phyloP scores from a whole-genome alignment of 2,888 invertebrate genomes.

The Blera fallax region DNA sequence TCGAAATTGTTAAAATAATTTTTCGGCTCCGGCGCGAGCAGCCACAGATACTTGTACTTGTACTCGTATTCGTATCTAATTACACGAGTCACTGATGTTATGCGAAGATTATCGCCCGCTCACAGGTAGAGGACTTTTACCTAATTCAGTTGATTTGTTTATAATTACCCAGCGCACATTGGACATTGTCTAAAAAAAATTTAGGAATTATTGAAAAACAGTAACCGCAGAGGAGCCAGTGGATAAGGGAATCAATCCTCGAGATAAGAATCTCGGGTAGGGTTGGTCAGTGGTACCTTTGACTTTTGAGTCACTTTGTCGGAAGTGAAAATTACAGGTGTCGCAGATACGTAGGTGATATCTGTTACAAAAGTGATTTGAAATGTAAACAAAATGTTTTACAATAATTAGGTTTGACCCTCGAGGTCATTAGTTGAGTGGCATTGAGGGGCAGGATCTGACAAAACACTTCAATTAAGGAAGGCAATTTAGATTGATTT shows the following conservation, averaged over 20 bases:
- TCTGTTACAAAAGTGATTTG: constrained; percentile 53
- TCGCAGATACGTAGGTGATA: constrained; percentile 41
- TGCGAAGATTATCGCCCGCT: constrained; percentile 40
- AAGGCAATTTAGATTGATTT: constrained; percentile 1
- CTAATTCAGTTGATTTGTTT: constrained; percentile 67
- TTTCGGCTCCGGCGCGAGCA: constrained; percentile 52
- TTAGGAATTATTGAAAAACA: constrained; percentile 69
- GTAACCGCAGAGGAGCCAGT: constrained; percentile 13
- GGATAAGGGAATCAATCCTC: constrained; percentile 27
- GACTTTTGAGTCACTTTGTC: constrained; percentile 43
- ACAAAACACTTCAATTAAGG: constrained; percentile 51
- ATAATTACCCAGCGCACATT: constrained; percentile 53
- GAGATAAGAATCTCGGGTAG: constrained; percentile 44
- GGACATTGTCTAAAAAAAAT: constrained; percentile 44
- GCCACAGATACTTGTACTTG: constrained; percentile 16
- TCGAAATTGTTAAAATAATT: constrained; percentile 66
- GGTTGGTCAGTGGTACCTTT: constrained; percentile 16
- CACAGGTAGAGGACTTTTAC: constrained; percentile 22
- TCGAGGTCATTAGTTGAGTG: constrained; percentile 50
- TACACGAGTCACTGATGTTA: constrained; percentile 64
- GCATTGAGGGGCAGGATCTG: constrained; percentile 38
- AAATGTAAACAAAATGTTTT: constrained; percentile 58
- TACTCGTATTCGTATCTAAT: constrained; percentile 64
- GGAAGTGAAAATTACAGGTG: constrained; percentile 68
- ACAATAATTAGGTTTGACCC: constrained; percentile 44